A percentile compares a stretch with the other conserved stretches of the same genome.
Conservation (phyloP, 2,113 vertebrate genomes). For the Lethenteron reissneri region DNA sequence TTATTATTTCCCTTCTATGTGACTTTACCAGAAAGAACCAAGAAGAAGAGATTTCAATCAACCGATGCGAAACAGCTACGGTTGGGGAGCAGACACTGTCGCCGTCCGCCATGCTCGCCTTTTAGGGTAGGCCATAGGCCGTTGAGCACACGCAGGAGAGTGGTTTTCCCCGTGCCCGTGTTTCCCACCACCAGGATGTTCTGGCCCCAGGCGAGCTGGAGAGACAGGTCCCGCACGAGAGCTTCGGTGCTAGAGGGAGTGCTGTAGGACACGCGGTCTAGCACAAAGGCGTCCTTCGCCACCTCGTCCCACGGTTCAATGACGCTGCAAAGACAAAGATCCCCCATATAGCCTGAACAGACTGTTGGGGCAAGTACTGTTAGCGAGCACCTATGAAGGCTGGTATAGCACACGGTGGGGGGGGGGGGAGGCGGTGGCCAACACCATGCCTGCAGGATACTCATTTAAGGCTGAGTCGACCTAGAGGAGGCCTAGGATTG, state of each 20-base stretch:
- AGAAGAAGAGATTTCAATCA: too few relatives aligned
- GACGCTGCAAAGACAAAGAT: slow-evolving; percentile 16
- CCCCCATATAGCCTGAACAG: too few relatives aligned
- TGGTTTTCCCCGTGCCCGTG: slow-evolving; percentile 81
- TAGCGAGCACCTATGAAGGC: too few relatives aligned
- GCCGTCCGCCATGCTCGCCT: not conserved
- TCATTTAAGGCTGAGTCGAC: too few relatives aligned
- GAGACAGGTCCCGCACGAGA: slow-evolving; percentile 54
- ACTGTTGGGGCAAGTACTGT: too few relatives aligned
- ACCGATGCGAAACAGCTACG: too few relatives aligned
- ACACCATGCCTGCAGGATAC: too few relatives aligned
- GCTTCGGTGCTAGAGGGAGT: slow-evolving; percentile 32
- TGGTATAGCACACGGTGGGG: too few relatives aligned
- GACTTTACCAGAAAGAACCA: too few relatives aligned
- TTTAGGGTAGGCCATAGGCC: slow-evolving; percentile 44
- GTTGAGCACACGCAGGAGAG: slow-evolving; percentile 56
- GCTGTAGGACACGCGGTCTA: slow-evolving; percentile 41
- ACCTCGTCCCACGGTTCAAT: slow-evolving; percentile 16
- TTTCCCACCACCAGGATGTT: slow-evolving; percentile 68
- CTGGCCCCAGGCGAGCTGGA: slow-evolving; percentile 45
- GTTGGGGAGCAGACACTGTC: too few relatives aligned
- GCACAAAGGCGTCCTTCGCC: slow-evolving; percentile 39
- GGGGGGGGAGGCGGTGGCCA: not conserved
- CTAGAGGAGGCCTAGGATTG: too few relatives aligned
- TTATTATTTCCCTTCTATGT: too few relatives aligned